Percentiles rank a stretch among this genome's conserved stretches.
These are phyloP conservation scores for Antechinus flavipes DNA, from an alignment of 2,113 vertebrate genomes.

Conservation along the genomic window DNA sequence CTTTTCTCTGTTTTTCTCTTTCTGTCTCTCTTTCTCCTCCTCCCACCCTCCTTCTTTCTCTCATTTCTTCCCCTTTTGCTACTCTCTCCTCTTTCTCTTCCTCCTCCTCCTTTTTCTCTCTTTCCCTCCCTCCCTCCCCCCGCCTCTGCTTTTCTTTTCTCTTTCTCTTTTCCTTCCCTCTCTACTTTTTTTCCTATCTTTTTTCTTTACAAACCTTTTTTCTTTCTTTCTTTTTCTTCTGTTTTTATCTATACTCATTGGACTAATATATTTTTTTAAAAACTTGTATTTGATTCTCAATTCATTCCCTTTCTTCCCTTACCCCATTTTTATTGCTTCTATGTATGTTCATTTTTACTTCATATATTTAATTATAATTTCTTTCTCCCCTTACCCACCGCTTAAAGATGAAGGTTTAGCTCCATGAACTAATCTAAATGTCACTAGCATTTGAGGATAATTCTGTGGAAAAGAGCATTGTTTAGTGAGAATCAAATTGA, in stretches of 20 bases:
- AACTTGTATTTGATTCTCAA: not conserved
- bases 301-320: not conserved
- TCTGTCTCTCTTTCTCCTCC: not conserved
- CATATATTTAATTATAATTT: not conserved
- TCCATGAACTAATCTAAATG: not conserved
- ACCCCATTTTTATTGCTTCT: not conserved
- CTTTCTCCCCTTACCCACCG: no score
- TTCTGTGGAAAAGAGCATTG: not conserved
- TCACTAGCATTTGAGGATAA: not conserved
- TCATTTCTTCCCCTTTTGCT: no score
- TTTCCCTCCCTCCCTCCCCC: no score
- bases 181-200: not conserved
- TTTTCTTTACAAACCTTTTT: not conserved
- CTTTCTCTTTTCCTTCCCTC: not conserved
- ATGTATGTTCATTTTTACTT: not conserved
- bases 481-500: not conserved
- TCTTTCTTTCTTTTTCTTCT: not conserved
- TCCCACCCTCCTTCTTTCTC: not conserved
- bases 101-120: not conserved
- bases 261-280: not conserved
- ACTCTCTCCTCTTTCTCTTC: not conserved
- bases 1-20: not conserved
- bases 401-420: not conserved
- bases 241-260: not conserved
- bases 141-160: no score